phyloP scores from a whole-genome alignment of 2,797 vertebrate species.

The Astyanax mexicanus region DNA sequence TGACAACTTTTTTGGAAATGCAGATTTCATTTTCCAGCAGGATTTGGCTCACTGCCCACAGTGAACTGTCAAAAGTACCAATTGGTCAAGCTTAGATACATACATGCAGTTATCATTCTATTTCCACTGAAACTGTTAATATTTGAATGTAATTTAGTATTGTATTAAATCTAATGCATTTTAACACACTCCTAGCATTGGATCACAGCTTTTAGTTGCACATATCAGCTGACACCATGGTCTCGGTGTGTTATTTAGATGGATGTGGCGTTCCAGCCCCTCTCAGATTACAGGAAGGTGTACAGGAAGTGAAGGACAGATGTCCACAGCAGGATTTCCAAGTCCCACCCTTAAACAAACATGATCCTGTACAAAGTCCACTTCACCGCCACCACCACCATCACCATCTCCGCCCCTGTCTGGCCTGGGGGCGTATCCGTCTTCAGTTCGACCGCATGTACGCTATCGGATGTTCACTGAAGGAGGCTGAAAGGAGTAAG shows the following conservation, averaged over 20 bases:
- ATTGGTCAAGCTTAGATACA: too few species aligned
- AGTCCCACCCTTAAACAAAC: not conserved
- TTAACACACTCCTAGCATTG: too few species aligned
- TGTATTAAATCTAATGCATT: too few species aligned
- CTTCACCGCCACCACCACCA: not conserved
- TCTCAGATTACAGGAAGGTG: constrained; percentile 23
- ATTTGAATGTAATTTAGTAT: too few species aligned
- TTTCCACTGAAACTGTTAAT: too few species aligned
- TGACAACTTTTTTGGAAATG: too few species aligned
- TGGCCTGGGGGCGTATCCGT: not conserved
- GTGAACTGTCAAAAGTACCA: too few species aligned
- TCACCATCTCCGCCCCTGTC: not conserved
- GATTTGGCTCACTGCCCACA: too few species aligned
- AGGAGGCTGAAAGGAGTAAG: not conserved
- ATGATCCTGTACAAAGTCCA: not conserved
- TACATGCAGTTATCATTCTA: too few species aligned
- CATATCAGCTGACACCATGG: constrained; percentile 15
- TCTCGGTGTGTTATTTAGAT: constrained; percentile 22
- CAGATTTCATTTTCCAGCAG: too few species aligned
- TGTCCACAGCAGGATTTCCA: not conserved
- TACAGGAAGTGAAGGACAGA: not conserved
- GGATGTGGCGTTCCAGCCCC: not conserved
- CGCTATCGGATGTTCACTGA: not conserved
- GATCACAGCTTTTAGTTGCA: not conserved
- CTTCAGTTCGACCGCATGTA: too few species aligned